phyloP scores from a whole-genome alignment of 2,113 vertebrate species.

The Leucopsar rothschildi region DNA sequence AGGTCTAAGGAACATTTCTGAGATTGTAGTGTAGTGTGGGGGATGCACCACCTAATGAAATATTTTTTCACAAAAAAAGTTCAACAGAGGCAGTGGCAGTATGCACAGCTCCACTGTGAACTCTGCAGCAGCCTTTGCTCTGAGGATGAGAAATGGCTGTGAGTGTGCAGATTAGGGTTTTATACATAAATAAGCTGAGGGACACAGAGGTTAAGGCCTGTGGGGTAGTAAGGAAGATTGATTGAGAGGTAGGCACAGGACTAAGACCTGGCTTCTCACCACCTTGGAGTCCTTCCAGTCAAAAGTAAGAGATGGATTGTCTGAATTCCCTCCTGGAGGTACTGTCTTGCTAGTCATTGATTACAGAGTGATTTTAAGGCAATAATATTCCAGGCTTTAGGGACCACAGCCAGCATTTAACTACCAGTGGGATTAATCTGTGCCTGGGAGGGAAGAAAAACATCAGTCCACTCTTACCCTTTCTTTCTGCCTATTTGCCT shows the following conservation, averaged over 20 bases:
- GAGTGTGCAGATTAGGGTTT: neutral
- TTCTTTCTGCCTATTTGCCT: neutral
- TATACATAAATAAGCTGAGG: neutral
- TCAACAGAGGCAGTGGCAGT: neutral
- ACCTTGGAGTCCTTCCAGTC: neutral
- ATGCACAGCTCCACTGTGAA: neutral
- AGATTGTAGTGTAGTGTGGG: neutral
- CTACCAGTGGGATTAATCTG: neutral
- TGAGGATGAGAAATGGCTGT: neutral
- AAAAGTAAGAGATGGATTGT: neutral
- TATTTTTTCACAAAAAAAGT: neutral
- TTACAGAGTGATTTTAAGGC: neutral
- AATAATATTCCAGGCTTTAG: neutral
- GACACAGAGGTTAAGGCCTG: neutral
- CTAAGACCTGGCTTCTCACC: neutral
- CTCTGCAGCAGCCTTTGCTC: neutral
- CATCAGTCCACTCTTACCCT: neutral
- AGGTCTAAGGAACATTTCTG: neutral
- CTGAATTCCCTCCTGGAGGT: neutral
- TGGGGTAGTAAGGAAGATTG: neutral
- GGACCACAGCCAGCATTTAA: neutral
- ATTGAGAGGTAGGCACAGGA: neutral
- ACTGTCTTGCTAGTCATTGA: neutral
- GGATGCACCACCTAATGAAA: neutral
- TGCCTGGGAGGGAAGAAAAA: neutral